These are phyloP conservation scores for Drosophila ercepeae DNA, from an alignment of 1,140 invertebrate species.

Conservation along the genomic window DNA sequence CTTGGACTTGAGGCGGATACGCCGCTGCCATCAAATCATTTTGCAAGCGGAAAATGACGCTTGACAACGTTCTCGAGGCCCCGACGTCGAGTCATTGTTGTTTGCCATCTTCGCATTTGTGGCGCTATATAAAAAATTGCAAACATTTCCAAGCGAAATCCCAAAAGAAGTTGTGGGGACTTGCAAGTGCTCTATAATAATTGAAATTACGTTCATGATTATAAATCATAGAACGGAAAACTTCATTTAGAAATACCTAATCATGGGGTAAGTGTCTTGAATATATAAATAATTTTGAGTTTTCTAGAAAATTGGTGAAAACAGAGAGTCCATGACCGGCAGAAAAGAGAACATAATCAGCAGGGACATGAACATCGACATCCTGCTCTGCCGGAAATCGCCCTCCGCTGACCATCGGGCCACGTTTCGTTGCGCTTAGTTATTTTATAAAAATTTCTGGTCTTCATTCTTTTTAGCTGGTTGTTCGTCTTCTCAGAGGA, in stretches of 20 bases:
- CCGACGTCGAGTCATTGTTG: slow-evolving; percentile 39
- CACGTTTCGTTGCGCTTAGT: slow-evolving; percentile 79
- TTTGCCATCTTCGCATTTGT: slow-evolving; percentile 55
- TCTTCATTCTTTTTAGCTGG: slow-evolving; percentile 36
- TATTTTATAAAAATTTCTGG: slow-evolving; percentile 67
- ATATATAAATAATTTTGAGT: neutral
- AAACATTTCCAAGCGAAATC: slow-evolving; percentile 32
- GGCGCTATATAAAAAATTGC: slow-evolving; percentile 58
- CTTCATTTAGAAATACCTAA: neutral
- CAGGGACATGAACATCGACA: slow-evolving; percentile 42
- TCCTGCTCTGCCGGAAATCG: slow-evolving; percentile 17
- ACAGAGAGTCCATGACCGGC: neutral
- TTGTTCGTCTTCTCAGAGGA: slow-evolving; percentile 15
- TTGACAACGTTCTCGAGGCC: slow-evolving; percentile 44
- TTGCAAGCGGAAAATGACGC: slow-evolving; percentile 77
- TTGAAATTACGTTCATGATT: neutral
- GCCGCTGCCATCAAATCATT: slow-evolving; percentile 81
- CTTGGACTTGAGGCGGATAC: slow-evolving; percentile 60
- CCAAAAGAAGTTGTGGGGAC: slow-evolving; percentile 5
- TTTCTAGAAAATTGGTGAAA: no score
- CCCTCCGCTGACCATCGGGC: slow-evolving; percentile 56
- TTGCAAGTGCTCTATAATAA: neutral
- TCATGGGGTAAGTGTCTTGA: neutral
- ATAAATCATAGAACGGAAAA: neutral
- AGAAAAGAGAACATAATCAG: slow-evolving; percentile 62